Evolutionary conservation across 2,113 vertebrate species (phyloP), one percentile per base, ranked within the genome.

Genomic region (Crotalus tigris): DNA sequence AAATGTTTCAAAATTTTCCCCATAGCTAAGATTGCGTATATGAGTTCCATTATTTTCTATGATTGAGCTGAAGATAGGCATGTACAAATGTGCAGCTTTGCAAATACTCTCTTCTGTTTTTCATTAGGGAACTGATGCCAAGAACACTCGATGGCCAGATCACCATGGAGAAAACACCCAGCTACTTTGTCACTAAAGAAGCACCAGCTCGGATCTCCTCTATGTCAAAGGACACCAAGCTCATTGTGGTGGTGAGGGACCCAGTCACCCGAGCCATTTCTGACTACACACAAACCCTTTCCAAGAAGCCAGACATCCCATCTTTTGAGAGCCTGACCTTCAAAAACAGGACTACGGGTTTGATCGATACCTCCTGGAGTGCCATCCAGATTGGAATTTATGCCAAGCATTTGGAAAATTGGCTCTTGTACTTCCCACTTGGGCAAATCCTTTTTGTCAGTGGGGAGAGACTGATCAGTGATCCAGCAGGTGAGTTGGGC

Each of bases 311-410:
- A 0, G 98, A 99, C 94, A 99, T 99, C 96, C 98, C 98, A 96
- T 98, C 98, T 87, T 99, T 99, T 44, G 98, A 99, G 97, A 99
- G 98, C 96, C 97, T 99, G 97, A 98, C 98, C 88, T 99, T 99
- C 97, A 98, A 98, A 97, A 99, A 99, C 98, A 98, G 98, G 97
- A 99, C 98, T 97, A 98, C 98, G 5, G 99, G 99, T 92, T 98
- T 99, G 91, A 98, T 99, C 11, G 99, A 99, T 98, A 99, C 98
- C 33, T 98, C 98, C 0, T 99, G 99, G 99, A 99, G 98, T 92
- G 98, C 99, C 97, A 98, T 99, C 97, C 99, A 99, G 98, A 99
- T 99, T 13, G 99, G 99, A 96, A 98, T 99, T 97, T 99, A 99
- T 0, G 98, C 99, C 98, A 99, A 99, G 97, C 99, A 99, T 97